Evolutionary conservation across 2,888 invertebrate species (phyloP).

Genomic region (Liodrosophila aerea): DNA sequence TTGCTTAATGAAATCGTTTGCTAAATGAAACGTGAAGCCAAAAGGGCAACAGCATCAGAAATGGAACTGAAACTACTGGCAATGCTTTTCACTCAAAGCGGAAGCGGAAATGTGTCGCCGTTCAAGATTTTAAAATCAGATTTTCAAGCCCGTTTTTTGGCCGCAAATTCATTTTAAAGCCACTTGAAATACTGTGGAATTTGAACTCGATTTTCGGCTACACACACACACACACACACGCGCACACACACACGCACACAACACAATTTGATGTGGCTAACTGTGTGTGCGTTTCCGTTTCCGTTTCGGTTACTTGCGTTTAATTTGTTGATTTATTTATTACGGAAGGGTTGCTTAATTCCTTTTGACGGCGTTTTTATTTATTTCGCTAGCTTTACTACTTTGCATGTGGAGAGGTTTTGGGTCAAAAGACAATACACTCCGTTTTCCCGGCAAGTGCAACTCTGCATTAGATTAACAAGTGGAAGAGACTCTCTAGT

Average conservation of each 20-base stretch:
- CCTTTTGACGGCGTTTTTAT: constrained; percentile 52
- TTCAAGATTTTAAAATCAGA: constrained; percentile 54
- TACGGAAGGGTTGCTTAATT: constrained; percentile 81
- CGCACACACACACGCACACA: too few species aligned
- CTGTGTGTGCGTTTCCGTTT: constrained; percentile 74
- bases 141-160: constrained; percentile 39
- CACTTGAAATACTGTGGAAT: constrained; percentile 63
- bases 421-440: too few species aligned
- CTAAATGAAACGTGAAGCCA: constrained; percentile 80
- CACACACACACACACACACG: too few species aligned
- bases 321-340: constrained; percentile 78
- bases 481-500: too few species aligned
- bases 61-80: too few species aligned
- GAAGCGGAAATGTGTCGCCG: constrained; percentile 77
- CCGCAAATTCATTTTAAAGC: constrained; percentile 67
- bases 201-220: constrained; percentile 14
- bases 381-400: constrained; percentile 33
- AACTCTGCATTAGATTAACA: too few species aligned
- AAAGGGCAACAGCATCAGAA: constrained; percentile 41
- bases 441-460: constrained; percentile 7
- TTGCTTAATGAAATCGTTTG: constrained; percentile 81
- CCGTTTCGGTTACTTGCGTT: constrained; percentile 49
- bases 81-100: constrained; percentile 25
- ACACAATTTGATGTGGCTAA: constrained; percentile 60
- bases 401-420: too few species aligned